phyloP scores from a whole-genome alignment of 2,113 vertebrate species.

The Sinocyclocheilus anophthalmus region DNA sequence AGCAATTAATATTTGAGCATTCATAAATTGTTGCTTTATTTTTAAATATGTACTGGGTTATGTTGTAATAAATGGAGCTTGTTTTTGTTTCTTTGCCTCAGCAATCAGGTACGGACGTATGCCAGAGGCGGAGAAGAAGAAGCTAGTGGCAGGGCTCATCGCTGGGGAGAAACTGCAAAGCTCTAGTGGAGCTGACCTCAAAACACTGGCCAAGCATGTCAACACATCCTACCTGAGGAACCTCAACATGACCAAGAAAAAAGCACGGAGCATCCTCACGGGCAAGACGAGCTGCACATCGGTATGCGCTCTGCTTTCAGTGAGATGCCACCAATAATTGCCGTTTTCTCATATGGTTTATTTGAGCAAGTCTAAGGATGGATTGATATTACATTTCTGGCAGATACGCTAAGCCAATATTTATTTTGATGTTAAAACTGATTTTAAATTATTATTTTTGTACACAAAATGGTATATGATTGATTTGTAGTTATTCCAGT shows the following conservation, averaged over 20 bases:
- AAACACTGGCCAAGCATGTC: constrained; percentile 86
- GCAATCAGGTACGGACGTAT: constrained; percentile 89
- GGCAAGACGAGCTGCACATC: constrained; percentile 85
- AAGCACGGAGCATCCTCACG: constrained; percentile 87
- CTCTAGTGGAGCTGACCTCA: constrained; percentile 81
- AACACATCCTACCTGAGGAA: constrained; percentile 87
- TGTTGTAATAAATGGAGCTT: background rate
- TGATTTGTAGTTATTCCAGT: background rate
- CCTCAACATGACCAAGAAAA: constrained; percentile 93
- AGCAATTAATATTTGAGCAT: background rate
- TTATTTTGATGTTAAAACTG: background rate
- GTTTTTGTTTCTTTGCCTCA: constrained; percentile 53
- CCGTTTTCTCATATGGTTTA: background rate
- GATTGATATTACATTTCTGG: background rate
- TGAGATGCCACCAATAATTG: background rate
- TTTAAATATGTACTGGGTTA: background rate
- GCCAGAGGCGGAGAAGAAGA: constrained; percentile 90
- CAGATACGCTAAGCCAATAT: background rate
- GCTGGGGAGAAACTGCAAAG: constrained; percentile 77
- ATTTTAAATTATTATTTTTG: background rate
- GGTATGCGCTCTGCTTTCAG: constrained; percentile 63
- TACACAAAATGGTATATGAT: background rate
- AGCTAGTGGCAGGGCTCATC: constrained; percentile 83
- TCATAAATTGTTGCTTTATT: background rate
- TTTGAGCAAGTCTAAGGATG: background rate